phyloP scores from a whole-genome alignment of 2,797 vertebrate species.

The Megaceryle alcyon region DNA sequence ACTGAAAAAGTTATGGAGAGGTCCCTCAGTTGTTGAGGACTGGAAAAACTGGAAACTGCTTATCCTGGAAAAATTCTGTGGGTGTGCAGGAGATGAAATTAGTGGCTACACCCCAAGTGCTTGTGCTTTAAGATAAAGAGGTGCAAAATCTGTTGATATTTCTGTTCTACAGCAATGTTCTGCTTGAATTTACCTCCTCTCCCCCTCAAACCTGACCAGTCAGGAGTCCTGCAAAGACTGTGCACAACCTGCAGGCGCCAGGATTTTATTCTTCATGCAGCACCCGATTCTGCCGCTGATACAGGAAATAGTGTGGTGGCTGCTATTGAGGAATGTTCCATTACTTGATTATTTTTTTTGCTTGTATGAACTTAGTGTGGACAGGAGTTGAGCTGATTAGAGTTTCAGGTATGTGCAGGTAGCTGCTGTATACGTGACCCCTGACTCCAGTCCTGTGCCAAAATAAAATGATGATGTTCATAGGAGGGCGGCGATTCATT shows the following conservation, averaged over 20 bases:
- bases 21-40: neutral
- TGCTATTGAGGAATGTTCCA: neutral
- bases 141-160: neutral
- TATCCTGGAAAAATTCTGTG: neutral
- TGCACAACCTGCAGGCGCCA: accelerated
- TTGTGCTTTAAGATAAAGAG: neutral
- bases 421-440: accelerated
- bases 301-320: neutral
- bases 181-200: neutral
- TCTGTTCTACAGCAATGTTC: accelerated
- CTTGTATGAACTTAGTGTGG: neutral
- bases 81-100: too few relatives aligned
- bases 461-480: accelerated
- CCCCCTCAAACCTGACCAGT: accelerated
- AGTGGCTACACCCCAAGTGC: neutral
- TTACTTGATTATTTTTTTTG: neutral
- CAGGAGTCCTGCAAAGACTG: accelerated
- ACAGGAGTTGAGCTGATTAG: neutral
- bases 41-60: neutral
- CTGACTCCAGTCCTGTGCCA: neutral
- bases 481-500: neutral
- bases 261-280: accelerated
- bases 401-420: neutral
- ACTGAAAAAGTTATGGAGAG: too few relatives aligned
- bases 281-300: neutral